phyloP scores from a whole-genome alignment of 2,113 vertebrate species.

The Odontophorus gujanensis region DNA sequence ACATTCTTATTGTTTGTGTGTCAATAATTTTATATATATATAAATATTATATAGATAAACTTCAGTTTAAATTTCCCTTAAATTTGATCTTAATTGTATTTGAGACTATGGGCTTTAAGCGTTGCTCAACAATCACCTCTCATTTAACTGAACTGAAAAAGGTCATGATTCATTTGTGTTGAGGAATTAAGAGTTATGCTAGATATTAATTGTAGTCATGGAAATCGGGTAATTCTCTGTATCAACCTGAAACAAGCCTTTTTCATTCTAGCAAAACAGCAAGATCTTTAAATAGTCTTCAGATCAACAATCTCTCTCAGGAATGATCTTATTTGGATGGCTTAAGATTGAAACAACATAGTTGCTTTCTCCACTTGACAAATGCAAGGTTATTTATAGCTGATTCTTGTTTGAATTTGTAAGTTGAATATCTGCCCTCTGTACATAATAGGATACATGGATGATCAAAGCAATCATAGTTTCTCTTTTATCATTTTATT shows the following conservation, averaged over 20 bases:
- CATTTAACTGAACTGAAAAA: neutral
- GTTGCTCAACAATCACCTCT: neutral
- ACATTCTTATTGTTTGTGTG: fast-evolving
- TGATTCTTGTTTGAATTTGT: neutral
- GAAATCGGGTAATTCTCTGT: neutral
- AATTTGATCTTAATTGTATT: neutral
- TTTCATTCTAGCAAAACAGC: neutral
- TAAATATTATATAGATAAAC: too few species aligned
- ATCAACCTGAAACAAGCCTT: neutral
- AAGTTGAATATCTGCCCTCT: neutral
- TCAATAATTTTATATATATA: neutral
- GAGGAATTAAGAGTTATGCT: neutral
- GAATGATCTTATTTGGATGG: neutral
- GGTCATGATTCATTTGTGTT: neutral
- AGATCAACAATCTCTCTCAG: neutral
- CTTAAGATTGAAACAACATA: neutral
- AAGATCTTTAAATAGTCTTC: neutral
- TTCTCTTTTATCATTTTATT: neutral
- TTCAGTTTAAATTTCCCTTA: neutral
- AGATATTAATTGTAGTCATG: neutral
- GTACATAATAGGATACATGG: neutral
- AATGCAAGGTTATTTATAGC: neutral
- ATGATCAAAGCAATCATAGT: neutral
- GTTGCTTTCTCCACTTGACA: neutral
- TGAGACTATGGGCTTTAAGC: neutral